phyloP scores from a whole-genome alignment of 2,888 invertebrate species.

The Anarsia innoxiella region DNA sequence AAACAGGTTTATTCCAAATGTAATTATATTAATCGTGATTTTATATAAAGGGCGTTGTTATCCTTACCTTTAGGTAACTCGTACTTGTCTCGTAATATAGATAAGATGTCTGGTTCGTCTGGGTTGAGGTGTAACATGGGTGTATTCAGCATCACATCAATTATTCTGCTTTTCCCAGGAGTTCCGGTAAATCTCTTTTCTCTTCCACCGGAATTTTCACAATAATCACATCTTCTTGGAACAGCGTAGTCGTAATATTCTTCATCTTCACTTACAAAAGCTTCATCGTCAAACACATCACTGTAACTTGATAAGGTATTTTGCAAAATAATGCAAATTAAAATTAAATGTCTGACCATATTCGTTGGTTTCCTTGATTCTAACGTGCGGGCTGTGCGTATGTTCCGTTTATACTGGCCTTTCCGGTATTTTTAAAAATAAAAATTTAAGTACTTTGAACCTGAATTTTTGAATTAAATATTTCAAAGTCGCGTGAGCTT shows the following conservation, averaged over 20 bases:
- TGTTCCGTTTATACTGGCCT: background rate
- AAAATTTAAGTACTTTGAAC: slow-evolving; percentile 8
- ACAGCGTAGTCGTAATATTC: slow-evolving; percentile 38
- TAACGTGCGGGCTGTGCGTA: slow-evolving; percentile 4
- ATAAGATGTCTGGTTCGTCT: slow-evolving; percentile 39
- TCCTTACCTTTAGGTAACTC: slow-evolving; percentile 56
- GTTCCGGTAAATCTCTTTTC: slow-evolving; percentile 25
- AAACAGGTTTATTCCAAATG: too few relatives aligned
- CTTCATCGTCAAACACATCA: slow-evolving; percentile 25
- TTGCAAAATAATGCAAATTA: slow-evolving; percentile 5
- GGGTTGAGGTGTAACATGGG: slow-evolving; percentile 35
- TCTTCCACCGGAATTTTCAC: too few relatives aligned
- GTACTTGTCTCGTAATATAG: slow-evolving; percentile 45
- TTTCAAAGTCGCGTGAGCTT: too few relatives aligned
- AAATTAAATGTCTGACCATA: background rate
- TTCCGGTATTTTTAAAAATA: slow-evolving; percentile 7
- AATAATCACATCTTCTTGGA: slow-evolving; percentile 30
- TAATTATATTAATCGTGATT: too few relatives aligned
- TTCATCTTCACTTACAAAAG: slow-evolving; percentile 25
- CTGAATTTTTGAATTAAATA: too few relatives aligned
- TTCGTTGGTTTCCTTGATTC: slow-evolving; percentile 3
- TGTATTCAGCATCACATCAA: slow-evolving; percentile 48
- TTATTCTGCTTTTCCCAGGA: slow-evolving; percentile 35
- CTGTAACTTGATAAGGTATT: slow-evolving; percentile 3
- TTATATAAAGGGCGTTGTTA: too few relatives aligned